A percentile compares a stretch with the other conserved stretches of the same genome.
Evolutionary conservation across 1,140 invertebrate genomes (phyloP).

Genomic region (Laodelphax striatellus): DNA sequence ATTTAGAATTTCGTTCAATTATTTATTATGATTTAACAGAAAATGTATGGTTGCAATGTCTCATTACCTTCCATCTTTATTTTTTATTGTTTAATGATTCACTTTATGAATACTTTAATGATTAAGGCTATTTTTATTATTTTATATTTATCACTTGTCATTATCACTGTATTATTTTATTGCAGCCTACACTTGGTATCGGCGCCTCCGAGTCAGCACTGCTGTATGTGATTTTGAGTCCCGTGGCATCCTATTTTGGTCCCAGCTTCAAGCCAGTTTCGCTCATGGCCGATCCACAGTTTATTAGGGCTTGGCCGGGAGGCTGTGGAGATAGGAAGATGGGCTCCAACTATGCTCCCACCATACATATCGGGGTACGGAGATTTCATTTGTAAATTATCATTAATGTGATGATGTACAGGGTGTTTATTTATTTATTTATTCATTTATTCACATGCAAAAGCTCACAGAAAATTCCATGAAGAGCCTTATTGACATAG

Average conservation of each 20-base stretch:
- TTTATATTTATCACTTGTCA: no score
- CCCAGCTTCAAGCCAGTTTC: constrained; percentile 60
- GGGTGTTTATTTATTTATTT: no score
- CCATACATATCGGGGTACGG: constrained; percentile 58
- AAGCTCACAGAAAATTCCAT: no score
- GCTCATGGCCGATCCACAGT: constrained; percentile 64
- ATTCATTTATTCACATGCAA: no score
- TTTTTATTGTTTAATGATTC: no score
- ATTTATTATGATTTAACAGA: no score
- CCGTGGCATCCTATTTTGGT: constrained; percentile 86
- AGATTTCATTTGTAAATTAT: neutral
- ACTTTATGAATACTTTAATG: no score
- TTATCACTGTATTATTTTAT: constrained; percentile 8
- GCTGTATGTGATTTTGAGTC: constrained; percentile 82
- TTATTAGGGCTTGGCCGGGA: constrained; percentile 87
- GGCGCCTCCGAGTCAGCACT: constrained; percentile 69
- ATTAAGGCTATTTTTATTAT: no score
- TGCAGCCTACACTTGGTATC: constrained; percentile 83
- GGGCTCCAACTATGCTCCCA: constrained; percentile 87
- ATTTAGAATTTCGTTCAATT: no score
- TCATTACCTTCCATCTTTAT: no score
- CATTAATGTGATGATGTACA: neutral
- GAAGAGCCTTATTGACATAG: no score
- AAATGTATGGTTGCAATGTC: no score
- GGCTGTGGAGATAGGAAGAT: constrained; percentile 91